Evolutionary conservation across 2,888 invertebrate species (phyloP), one percentile per base, ranked within the genome.

Genomic region (Pelosia muscerda): DNA sequence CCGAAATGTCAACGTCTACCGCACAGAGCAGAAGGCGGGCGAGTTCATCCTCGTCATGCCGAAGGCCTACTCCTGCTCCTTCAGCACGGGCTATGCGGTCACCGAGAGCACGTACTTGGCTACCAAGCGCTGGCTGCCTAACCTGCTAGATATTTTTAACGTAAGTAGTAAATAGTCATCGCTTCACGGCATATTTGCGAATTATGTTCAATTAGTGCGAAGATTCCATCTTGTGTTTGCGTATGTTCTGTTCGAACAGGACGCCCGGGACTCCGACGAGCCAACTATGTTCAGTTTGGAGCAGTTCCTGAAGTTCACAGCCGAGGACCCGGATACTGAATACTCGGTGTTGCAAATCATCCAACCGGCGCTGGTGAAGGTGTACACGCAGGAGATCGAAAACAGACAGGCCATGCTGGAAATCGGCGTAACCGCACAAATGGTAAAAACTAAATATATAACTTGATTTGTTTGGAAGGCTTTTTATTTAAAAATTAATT

Each of bases 91-190:
- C 0, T 98, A 97, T 86, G 96, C 97, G 0, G 96, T 98, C 0
- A 98, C 98, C 0, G 99, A 99, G 87, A 98, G 98, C 84, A 98
- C 98, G 0, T 99, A 98, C 88, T 99, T 98, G 84, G 98, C 98
- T 0, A 96, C 97, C 10, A 95, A 96, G 2, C 95, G 96, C 0
- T 99, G 98, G 98, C 92, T 99, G 0, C 95, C 96, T 63, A 95
- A 96, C 4, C 97, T 98, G 0, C 95, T 96, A 77, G 94, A 96
- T 81, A 96, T 97, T 26, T 98, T 98, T 83, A 95, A 96, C 91
- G 97, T 97, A 22, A 62, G 57, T 57, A 49, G n/a, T n/a, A n/a
- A n/a, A n/a, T n/a, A n/a, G n/a, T n/a, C n/a, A n/a, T n/a, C n/a
- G n/a, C n/a, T n/a, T n/a, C n/a, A n/a, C n/a, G n/a, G n/a, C n/a